phyloP scores from a whole-genome alignment of 2,113 vertebrate genomes.

The Chascanopsetta lugubris region DNA sequence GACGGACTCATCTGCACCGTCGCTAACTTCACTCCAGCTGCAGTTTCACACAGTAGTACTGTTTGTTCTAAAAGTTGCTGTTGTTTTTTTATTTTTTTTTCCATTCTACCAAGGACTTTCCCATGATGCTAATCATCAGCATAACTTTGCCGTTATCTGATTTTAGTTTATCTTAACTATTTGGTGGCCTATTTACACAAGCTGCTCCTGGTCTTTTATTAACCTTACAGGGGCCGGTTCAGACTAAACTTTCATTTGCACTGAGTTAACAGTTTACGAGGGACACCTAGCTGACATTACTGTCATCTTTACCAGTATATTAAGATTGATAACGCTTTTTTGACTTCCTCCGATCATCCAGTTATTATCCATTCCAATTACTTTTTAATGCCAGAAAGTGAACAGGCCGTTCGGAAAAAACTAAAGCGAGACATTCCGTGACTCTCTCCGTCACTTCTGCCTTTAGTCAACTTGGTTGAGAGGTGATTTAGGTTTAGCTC shows the following conservation, averaged over 20 bases:
- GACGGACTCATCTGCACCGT: neutral
- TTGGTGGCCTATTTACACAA: slow-evolving; percentile 37
- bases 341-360: neutral
- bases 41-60: neutral
- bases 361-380: no score
- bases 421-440: no score
- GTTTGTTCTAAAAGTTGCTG: no score
- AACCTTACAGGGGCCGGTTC: neutral
- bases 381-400: no score
- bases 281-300: neutral
- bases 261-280: neutral
- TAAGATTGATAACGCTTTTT: neutral
- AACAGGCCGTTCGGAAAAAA: no score
- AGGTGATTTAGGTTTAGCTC: no score
- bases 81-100: no score
- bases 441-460: no score
- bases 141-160: slow-evolving; percentile 28
- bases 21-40: neutral
- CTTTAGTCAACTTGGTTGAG: no score
- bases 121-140: neutral
- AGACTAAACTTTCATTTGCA: neutral
- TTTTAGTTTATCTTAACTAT: slow-evolving; percentile 19
- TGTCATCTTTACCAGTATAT: neutral
- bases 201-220: slow-evolving; percentile 4
- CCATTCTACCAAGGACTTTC: slow-evolving; percentile 25